Evolutionary conservation across 2,113 vertebrate species (phyloP).

Genomic region (Lophura nycthemera): DNA sequence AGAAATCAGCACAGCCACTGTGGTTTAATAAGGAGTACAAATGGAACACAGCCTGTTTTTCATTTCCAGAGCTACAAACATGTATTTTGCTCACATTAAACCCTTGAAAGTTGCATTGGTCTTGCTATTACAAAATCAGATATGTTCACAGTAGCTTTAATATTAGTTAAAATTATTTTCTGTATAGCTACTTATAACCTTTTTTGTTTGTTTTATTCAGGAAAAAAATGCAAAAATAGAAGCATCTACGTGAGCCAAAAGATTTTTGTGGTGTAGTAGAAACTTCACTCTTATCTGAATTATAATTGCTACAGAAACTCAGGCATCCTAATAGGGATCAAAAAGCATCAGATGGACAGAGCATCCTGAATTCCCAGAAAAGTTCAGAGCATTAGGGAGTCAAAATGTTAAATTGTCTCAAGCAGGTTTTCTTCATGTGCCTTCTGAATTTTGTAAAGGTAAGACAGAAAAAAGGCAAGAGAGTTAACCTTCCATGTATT

Average conservation of each 20-base stretch:
- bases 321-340: background rate
- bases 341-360: background rate
- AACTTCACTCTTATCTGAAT: background rate
- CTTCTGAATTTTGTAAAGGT: background rate
- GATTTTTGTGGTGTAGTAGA: background rate
- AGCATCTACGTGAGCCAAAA: background rate
- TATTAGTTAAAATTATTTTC: background rate
- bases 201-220: background rate
- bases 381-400: background rate
- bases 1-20: background rate
- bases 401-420: background rate
- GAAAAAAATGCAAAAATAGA: background rate
- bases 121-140: background rate
- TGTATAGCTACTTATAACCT: background rate
- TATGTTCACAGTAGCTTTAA: background rate
- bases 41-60: background rate
- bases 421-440: background rate
- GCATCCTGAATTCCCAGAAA: background rate
- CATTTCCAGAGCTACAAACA: background rate
- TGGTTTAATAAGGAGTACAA: background rate
- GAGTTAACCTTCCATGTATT: background rate
- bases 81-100: background rate
- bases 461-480: background rate
- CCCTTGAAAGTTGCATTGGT: background rate
- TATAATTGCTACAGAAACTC: background rate